phyloP scores from a whole-genome alignment of 2,888 invertebrate species.

The Tachina grossa region DNA sequence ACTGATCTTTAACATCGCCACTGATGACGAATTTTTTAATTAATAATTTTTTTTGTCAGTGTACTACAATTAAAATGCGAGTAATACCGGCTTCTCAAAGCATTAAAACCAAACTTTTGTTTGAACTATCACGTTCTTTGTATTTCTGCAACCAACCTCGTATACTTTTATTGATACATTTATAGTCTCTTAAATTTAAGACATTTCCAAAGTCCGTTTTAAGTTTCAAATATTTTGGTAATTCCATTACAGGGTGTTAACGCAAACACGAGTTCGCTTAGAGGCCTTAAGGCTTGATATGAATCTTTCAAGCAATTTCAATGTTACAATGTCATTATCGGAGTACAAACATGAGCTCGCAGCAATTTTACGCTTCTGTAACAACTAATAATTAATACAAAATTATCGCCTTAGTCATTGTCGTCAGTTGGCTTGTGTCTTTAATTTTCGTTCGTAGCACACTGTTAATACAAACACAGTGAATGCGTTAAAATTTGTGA shows the following conservation, averaged over 20 bases:
- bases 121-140: neutral
- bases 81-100: too few species aligned
- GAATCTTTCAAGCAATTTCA: neutral
- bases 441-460: neutral
- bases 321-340: constrained; percentile 17
- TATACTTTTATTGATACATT: neutral
- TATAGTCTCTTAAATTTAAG: neutral
- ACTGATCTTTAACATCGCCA: too few species aligned
- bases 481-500: constrained; percentile 5
- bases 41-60: too few species aligned
- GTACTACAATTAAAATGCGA: too few species aligned
- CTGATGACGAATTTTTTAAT: too few species aligned
- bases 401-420: neutral
- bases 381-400: neutral
- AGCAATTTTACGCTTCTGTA: neutral
- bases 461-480: constrained; percentile 18
- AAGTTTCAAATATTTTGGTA: neutral
- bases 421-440: neutral
- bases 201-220: constrained; percentile 3
- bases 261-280: neutral
- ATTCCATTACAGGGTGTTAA: neutral
- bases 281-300: too few species aligned
- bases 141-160: neutral
- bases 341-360: neutral
- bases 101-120: too few species aligned